phyloP scores from a whole-genome alignment of 2,113 vertebrate genomes.

The Caranx melampygus region DNA sequence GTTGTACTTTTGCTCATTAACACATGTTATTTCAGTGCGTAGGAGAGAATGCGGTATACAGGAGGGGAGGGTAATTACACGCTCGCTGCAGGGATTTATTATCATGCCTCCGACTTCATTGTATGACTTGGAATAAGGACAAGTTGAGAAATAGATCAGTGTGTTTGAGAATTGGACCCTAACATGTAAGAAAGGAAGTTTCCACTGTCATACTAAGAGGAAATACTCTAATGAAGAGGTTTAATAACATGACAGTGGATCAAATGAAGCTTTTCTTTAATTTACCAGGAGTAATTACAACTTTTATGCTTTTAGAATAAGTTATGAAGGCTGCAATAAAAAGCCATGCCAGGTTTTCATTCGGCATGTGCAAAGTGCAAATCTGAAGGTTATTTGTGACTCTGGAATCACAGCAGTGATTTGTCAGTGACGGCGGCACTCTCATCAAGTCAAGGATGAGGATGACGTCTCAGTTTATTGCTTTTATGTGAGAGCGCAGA shows the following conservation, averaged over 20 bases:
- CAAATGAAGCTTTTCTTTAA: background rate
- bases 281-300: background rate
- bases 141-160: background rate
- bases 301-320: background rate
- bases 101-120: background rate
- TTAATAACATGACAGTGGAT: background rate
- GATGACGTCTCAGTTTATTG: background rate
- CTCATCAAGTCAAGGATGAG: background rate
- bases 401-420: background rate
- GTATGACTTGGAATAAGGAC: background rate
- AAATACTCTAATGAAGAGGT: background rate
- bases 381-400: background rate
- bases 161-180: too few species aligned
- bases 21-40: background rate
- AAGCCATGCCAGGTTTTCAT: background rate
- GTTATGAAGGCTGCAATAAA: background rate
- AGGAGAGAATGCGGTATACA: background rate
- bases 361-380: background rate
- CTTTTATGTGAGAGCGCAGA: background rate
- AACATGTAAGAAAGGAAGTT: background rate
- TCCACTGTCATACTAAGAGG: background rate
- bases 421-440: too few species aligned
- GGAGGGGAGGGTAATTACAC: background rate
- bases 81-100: background rate
- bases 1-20: constrained; percentile 21